phyloP scores from a whole-genome alignment of 92 coral and sea anemone species.

The Paramuricea clavata region DNA sequence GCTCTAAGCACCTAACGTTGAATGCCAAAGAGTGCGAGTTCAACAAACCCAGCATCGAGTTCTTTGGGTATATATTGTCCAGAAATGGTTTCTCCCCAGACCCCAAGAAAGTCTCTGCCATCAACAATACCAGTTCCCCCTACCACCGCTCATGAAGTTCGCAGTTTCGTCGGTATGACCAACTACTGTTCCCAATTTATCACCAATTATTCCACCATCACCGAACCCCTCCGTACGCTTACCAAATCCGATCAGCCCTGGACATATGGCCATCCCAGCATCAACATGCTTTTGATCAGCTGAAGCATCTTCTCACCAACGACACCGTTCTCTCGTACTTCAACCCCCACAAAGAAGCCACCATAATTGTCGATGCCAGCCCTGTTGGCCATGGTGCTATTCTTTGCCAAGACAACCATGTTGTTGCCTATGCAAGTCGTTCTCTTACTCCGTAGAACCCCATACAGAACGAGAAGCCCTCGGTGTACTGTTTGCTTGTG shows the following conservation, averaged over 20 bases:
- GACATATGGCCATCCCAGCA: not conserved
- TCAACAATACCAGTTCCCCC: conserved; percentile 37
- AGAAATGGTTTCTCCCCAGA: conserved; percentile 48
- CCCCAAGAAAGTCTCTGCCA: conserved; percentile 53
- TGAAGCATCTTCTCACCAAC: conserved; percentile 3
- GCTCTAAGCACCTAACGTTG: conserved; percentile 7
- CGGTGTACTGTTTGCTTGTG: not conserved
- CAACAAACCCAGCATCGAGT: conserved; percentile 29
- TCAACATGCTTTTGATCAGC: conserved; percentile 17
- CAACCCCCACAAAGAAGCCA: not conserved
- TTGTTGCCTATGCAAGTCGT: not conserved
- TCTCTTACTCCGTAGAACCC: not conserved
- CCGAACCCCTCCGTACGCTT: not conserved
- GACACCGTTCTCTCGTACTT: conserved; percentile 16
- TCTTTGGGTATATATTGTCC: conserved; percentile 47
- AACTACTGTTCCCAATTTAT: conserved; percentile 34
- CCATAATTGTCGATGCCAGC: conserved; percentile 14
- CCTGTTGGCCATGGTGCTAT: conserved; percentile 37
- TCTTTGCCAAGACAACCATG: conserved; percentile 3
- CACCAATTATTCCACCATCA: conserved; percentile 5
- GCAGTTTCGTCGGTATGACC: conserved; percentile 47
- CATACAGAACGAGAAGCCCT: conserved; percentile 1
- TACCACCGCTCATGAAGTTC: conserved; percentile 46
- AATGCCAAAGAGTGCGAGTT: conserved; percentile 34
- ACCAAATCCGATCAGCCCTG: conserved; percentile 6